These are phyloP conservation scores for Chaetops frenatus DNA, from an alignment of 2,113 vertebrate species.

Conservation along the genomic window DNA sequence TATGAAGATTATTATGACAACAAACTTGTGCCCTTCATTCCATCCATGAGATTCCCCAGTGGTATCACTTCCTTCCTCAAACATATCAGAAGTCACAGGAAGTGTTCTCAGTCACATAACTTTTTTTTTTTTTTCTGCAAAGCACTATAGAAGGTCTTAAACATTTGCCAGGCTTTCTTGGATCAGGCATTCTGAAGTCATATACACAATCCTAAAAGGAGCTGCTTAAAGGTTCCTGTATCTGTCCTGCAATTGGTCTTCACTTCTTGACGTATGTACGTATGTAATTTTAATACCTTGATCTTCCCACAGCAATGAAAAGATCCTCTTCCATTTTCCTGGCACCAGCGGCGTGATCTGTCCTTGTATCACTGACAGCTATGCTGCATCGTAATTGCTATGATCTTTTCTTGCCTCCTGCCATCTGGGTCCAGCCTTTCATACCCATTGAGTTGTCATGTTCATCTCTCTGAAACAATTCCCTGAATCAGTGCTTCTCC, in stretches of 20 bases:
- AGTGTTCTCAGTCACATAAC: background rate
- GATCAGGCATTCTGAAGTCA: constrained; percentile 38
- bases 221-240: constrained; percentile 38
- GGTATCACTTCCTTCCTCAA: constrained; percentile 38
- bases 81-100: background rate
- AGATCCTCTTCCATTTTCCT: constrained; percentile 60
- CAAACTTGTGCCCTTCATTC: constrained; percentile 4
- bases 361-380: constrained; percentile 49
- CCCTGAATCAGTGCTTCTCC: constrained; percentile 57
- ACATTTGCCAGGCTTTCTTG: constrained; percentile 57
- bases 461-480: constrained; percentile 61
- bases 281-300: constrained; percentile 68
- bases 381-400: constrained; percentile 45
- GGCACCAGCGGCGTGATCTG: constrained; percentile 20
- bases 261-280: constrained; percentile 65
- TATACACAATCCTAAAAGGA: constrained; percentile 3
- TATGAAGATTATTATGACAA: constrained; percentile 5
- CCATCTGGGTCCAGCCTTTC: constrained; percentile 61
- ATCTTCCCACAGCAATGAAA: constrained; percentile 59
- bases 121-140: background rate
- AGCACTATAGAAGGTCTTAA: constrained; percentile 52
- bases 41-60: constrained; percentile 44
- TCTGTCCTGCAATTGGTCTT: constrained; percentile 57
- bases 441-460: constrained; percentile 64
- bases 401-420: constrained; percentile 69